Base-by-base conservation (phyloP, 2,113 vertebrate genomes). In the Ondatra zibethicus region DNA sequence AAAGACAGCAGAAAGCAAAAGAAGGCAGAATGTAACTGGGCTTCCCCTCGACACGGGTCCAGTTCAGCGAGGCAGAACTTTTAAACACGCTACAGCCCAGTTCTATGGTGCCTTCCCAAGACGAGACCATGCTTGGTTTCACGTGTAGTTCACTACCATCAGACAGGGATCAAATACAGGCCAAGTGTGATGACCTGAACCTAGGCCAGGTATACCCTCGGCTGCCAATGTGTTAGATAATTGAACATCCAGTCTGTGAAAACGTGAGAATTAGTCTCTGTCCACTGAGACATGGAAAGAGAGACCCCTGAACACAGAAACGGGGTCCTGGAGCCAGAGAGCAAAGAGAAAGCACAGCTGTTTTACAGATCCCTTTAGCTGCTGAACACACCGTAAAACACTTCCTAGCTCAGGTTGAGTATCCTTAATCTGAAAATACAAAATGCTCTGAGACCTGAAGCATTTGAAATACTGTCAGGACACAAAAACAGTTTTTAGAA, bases 21-120 rank as follows among this genome's bases (percentile, higher is more conserved):
- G 7, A 61, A 14, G 8, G 25, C 23, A n/a, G 33, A 21, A 1
- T 55, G 39, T 0, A 25, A n/a, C 58, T 27, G 14, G 0, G 33
- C 52, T 82, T 82, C 0, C 5, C 66, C 5, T 8, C 3, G 45
- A 27, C 84, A n/a, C 2, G 9, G 58, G 45, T 3, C 13, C 2
- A 7, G 3, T 23, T 13, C 70, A 21, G 21, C 52, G 52, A 0
- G 11, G 31, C 1, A 39, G 36, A 9, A 17, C 45, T n/a, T 91
- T 27, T 3, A 0, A 12, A 58, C 7, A 72, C 66, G 63, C 19
- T 13, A 4, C 65, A 66, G 31, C 55, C 27, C 7, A 2, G 77
- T 1, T 1, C 27, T 23, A 0, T 0, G 0, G n/a, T 14, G 13
- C 39, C 39, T 55, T 92, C 61, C 8, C 29, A 76, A 73, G 10